Conservation (phyloP, 2,797 vertebrate species). For the Cyprinodon diabolis region DNA sequence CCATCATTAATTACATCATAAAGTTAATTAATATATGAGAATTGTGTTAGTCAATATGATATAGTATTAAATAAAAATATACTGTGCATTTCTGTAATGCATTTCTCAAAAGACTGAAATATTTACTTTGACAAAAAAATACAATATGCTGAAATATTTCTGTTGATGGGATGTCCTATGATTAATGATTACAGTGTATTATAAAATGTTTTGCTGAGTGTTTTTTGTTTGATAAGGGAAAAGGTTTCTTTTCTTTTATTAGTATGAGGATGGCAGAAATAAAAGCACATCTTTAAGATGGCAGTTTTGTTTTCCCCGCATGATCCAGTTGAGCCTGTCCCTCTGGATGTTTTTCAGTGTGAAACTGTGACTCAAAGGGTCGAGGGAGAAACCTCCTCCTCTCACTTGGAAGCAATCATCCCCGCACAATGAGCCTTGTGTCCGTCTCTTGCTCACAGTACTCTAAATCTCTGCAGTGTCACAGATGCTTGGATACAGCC, state of each 20-base stretch:
- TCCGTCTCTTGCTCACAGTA: conserved; percentile 60
- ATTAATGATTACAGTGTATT: no score
- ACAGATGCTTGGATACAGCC: conserved; percentile 55
- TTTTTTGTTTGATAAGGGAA: no score
- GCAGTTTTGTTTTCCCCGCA: neutral
- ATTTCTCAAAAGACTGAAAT: no score
- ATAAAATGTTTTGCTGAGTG: no score
- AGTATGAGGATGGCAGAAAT: neutral
- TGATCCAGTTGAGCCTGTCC: neutral
- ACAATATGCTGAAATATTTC: no score
- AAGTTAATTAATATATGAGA: no score
- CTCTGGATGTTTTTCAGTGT: neutral
- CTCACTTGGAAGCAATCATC: conserved; percentile 51
- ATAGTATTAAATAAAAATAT: no score
- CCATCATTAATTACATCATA: no score
- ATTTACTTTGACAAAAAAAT: no score
- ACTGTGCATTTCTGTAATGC: no score
- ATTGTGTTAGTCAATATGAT: no score
- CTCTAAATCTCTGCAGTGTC: conserved; percentile 66
- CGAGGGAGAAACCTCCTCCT: conserved; percentile 34
- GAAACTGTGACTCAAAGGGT: conserved; percentile 25
- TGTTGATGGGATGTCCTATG: no score
- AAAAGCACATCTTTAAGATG: neutral
- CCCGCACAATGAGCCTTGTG: conserved; percentile 66
- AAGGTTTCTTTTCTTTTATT: neutral